Evolutionary conservation across 2,888 invertebrate species (phyloP).

Genomic region (Zelleria hepariella): DNA sequence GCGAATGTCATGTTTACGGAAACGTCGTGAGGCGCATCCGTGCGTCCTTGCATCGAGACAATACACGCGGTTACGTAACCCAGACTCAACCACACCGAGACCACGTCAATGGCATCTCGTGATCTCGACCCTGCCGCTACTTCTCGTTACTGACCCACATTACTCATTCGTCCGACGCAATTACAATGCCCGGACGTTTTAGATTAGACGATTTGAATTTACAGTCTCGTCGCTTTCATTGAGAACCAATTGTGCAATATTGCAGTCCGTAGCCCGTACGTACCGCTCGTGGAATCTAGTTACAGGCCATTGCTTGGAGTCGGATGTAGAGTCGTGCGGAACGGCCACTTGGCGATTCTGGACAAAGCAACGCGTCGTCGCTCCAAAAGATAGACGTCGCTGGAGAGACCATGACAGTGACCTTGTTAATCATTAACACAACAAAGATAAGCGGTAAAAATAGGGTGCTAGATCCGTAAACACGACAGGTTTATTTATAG

Average conservation of each 20-base stretch:
- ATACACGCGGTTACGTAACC: slow-evolving; percentile 53
- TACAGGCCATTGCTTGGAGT: not conserved
- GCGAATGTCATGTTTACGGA: slow-evolving; percentile 9
- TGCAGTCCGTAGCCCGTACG: not conserved
- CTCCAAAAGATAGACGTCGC: not conserved
- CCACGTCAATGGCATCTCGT: slow-evolving; percentile 57
- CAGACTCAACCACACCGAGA: slow-evolving; percentile 26
- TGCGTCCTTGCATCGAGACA: slow-evolving; percentile 37
- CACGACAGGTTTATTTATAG: slow-evolving; percentile 61
- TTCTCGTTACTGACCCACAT: slow-evolving; percentile 68
- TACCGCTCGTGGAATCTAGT: not conserved
- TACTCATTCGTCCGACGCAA: slow-evolving; percentile 48
- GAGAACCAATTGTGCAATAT: slow-evolving; percentile 5
- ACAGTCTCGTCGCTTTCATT: not conserved
- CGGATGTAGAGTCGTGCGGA: not conserved
- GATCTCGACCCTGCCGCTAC: slow-evolving; percentile 58
- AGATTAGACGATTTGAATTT: slow-evolving; percentile 5
- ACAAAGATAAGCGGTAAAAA: slow-evolving; percentile 37
- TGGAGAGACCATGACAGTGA: slow-evolving; percentile 22
- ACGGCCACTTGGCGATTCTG: not conserved
- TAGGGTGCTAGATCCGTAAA: slow-evolving; percentile 41
- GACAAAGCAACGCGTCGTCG: not conserved
- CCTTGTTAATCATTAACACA: slow-evolving; percentile 29
- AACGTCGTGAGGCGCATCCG: slow-evolving; percentile 7
- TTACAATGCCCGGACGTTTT: slow-evolving; percentile 32